These are phyloP conservation scores for Auanema sp. DNA, from an alignment of 2,888 invertebrate species.

Conservation along the genomic window DNA sequence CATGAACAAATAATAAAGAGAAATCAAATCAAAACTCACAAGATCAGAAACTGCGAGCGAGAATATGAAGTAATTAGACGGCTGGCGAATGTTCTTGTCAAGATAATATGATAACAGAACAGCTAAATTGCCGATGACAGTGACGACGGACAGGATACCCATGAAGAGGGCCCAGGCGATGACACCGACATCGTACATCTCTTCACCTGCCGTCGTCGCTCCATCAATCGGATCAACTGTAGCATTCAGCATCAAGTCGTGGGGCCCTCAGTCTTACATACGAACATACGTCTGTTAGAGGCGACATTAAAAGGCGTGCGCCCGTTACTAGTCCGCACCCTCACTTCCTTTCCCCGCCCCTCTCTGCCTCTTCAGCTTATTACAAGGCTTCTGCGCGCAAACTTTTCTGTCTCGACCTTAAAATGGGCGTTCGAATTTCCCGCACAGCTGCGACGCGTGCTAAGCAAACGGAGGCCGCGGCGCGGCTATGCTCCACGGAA, in stretches of 20 bases:
- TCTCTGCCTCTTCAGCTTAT: conserved; percentile 21
- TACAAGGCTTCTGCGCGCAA: conserved; percentile 19
- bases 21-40: conserved; percentile 38
- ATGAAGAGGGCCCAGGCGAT: conserved; percentile 29
- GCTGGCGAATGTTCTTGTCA: conserved; percentile 75
- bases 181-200: conserved; percentile 18
- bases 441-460: conserved; percentile 1
- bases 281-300: not conserved
- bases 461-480: not conserved
- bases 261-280: not conserved
- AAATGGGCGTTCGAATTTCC: not conserved
- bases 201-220: not conserved
- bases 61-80: conserved; percentile 98
- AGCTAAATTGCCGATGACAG: conserved; percentile 80
- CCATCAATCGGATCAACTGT: not conserved
- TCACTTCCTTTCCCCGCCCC: conserved; percentile 17
- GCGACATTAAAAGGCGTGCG: conserved; percentile 15
- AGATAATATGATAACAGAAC: conserved; percentile 63
- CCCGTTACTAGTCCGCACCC: conserved; percentile 14
- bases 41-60: conserved; percentile 86
- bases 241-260: conserved; percentile 3
- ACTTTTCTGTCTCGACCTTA: conserved; percentile 1
- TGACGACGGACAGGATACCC: conserved; percentile 55
- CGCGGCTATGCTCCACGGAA: conserved; percentile 7
- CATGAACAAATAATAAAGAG: too few species aligned